These are phyloP conservation scores for Orchestes rusci DNA, from an alignment of 2,888 invertebrate species.

Conservation along the genomic window DNA sequence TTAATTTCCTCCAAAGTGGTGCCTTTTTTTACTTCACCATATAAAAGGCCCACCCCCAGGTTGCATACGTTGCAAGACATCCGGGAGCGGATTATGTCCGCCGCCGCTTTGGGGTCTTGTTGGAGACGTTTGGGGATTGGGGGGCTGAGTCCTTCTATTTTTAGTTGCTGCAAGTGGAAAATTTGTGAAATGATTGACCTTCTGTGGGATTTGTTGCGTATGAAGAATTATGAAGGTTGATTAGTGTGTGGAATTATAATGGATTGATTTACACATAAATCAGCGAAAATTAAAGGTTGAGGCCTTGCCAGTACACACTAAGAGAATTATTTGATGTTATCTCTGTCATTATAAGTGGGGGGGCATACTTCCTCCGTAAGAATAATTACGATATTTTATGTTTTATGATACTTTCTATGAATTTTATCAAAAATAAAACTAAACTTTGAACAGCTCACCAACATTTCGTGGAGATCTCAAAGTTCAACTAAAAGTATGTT, in stretches of 20 bases:
- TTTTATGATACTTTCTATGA: too few relatives aligned
- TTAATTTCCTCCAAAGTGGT: slow-evolving; percentile 73
- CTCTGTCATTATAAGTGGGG: too few relatives aligned
- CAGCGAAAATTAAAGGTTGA: too few relatives aligned
- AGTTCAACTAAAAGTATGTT: too few relatives aligned
- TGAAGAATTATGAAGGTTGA: not conserved
- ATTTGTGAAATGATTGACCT: not conserved
- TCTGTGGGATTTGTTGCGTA: not conserved
- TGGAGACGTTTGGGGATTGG: not conserved
- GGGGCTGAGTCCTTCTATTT: slow-evolving; percentile 18
- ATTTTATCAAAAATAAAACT: too few relatives aligned
- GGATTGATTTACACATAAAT: too few relatives aligned
- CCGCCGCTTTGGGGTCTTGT: slow-evolving; percentile 27
- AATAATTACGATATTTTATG: too few relatives aligned
- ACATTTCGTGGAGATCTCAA: too few relatives aligned
- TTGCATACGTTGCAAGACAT: slow-evolving; percentile 34
- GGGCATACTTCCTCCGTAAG: too few relatives aligned
- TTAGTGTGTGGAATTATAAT: not conserved
- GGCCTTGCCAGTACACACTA: too few relatives aligned
- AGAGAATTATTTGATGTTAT: too few relatives aligned
- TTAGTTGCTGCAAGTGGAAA: slow-evolving; percentile 24
- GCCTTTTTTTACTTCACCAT: slow-evolving; percentile 65
- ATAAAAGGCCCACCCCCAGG: slow-evolving; percentile 68
- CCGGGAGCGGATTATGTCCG: slow-evolving; percentile 30
- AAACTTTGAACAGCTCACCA: too few relatives aligned